Conservation (phyloP, 2,797 vertebrate genomes). For the Tauraco hartlaubi region DNA sequence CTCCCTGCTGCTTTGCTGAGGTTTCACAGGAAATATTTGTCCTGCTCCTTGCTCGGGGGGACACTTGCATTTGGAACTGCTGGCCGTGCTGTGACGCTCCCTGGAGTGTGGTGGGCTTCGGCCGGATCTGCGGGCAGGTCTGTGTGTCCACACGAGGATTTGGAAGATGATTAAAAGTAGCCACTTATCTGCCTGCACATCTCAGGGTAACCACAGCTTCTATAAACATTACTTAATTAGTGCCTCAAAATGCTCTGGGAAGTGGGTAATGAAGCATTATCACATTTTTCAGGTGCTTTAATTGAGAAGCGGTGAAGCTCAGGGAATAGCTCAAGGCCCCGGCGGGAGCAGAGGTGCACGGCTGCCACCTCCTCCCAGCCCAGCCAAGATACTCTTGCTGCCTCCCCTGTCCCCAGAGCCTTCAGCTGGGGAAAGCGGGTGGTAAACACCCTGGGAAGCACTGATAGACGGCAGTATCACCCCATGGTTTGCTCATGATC, state of each 20-base stretch:
- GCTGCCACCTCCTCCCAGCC: not conserved
- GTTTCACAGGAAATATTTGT: not conserved
- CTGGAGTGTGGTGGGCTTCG: fast-evolving
- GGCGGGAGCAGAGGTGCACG: fast-evolving
- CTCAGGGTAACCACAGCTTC: constrained; percentile 26
- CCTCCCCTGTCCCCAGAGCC: not conserved
- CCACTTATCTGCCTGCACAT: constrained; percentile 14
- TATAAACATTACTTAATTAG: constrained; percentile 29
- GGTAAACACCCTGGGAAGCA: not conserved
- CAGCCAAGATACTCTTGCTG: not conserved
- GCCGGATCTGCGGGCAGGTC: not conserved
- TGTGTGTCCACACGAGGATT: not conserved
- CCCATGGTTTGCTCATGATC: not conserved
- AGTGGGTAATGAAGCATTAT: constrained; percentile 53
- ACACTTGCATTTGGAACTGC: not conserved
- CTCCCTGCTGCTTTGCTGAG: not conserved
- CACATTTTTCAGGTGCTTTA: not conserved
- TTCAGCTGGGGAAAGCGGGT: not conserved
- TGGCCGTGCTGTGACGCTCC: not conserved
- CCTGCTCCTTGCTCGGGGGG: fast-evolving
- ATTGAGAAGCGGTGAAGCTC: constrained; percentile 1
- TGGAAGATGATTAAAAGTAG: not conserved
- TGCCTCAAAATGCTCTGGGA: constrained; percentile 58
- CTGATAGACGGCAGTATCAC: not conserved
- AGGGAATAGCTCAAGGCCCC: constrained; percentile 33